phyloP scores from a whole-genome alignment of 2,797 vertebrate genomes.

The Allobates femoralis region DNA sequence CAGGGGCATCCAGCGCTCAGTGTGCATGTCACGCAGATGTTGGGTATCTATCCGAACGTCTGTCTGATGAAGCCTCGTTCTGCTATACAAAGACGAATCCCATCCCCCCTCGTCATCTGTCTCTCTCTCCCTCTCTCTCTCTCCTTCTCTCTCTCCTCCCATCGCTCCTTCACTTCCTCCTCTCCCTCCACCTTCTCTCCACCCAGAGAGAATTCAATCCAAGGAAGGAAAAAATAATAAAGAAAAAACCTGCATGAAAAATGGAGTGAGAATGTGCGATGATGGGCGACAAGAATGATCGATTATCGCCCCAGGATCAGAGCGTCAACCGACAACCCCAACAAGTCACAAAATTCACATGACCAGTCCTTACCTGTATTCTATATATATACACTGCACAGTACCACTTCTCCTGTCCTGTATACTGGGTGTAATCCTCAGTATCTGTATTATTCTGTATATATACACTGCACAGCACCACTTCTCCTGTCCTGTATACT shows the following conservation, averaged over 20 bases:
- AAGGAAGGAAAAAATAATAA: constrained; percentile 31
- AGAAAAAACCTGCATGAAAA: constrained; percentile 35
- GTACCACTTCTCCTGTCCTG: too few relatives aligned
- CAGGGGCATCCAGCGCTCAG: constrained; percentile 33
- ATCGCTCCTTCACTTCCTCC: constrained; percentile 44
- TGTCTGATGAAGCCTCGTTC: constrained; percentile 56
- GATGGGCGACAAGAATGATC: neutral
- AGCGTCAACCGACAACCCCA: neutral
- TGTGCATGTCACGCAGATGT: constrained; percentile 45
- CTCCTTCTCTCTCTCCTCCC: constrained; percentile 32
- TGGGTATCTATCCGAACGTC: constrained; percentile 29
- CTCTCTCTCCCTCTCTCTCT: constrained; percentile 30
- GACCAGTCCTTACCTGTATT: too few relatives aligned
- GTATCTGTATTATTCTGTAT: too few relatives aligned
- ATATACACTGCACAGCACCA: too few relatives aligned
- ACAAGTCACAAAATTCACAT: too few relatives aligned
- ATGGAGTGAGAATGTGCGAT: constrained; percentile 17
- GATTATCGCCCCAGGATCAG: neutral
- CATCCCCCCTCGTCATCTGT: constrained; percentile 63
- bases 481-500: too few relatives aligned
- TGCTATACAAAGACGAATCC: constrained; percentile 59
- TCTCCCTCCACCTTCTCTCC: constrained; percentile 41
- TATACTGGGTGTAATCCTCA: too few relatives aligned
- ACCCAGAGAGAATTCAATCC: constrained; percentile 45
- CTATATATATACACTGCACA: too few relatives aligned